A percentile compares a stretch with the other conserved stretches of the same genome.
Conservation (phyloP, 1,140 invertebrate genomes). For the Spodoptera frugiperda region DNA sequence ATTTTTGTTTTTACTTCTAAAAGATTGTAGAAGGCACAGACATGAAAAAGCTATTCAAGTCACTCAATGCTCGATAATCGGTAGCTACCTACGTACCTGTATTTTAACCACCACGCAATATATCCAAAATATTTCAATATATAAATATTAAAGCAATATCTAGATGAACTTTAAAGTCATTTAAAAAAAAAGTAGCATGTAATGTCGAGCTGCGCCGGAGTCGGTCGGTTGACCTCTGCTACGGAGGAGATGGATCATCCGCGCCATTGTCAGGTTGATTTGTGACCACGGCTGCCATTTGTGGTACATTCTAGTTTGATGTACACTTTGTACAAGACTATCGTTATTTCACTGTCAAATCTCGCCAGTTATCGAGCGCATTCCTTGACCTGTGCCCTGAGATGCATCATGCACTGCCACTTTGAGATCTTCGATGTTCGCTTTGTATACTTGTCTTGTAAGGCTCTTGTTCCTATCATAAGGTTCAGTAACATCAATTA, state of each 20-base stretch:
- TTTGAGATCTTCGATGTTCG: constrained; percentile 59
- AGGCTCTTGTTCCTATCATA: constrained; percentile 24
- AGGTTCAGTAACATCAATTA: constrained; percentile 34
- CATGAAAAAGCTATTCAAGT: constrained; percentile 22
- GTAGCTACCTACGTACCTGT: too few relatives aligned
- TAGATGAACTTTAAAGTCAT: constrained; percentile 57
- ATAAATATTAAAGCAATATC: neutral
- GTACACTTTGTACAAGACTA: constrained; percentile 58
- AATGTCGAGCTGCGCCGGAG: constrained; percentile 51
- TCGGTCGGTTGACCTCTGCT: constrained; percentile 69
- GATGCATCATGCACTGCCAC: constrained; percentile 65
- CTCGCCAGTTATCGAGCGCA: constrained; percentile 77
- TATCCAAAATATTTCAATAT: too few relatives aligned
- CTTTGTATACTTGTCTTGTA: constrained; percentile 34
- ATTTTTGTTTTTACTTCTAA: constrained; percentile 40
- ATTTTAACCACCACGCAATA: too few relatives aligned
- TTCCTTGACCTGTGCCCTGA: constrained; percentile 73
- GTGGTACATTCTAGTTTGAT: constrained; percentile 59
- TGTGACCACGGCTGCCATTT: constrained; percentile 61
- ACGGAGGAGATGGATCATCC: constrained; percentile 71
- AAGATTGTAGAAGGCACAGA: constrained; percentile 12
- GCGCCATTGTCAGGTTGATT: constrained; percentile 68
- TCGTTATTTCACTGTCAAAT: constrained; percentile 82
- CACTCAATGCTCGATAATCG: too few relatives aligned
- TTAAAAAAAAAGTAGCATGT: constrained; percentile 61